Percentiles rank a stretch among this genome's conserved stretches.
Evolutionary conservation across 1,140 invertebrate species (phyloP).

Genomic region (Telenomus remus): DNA sequence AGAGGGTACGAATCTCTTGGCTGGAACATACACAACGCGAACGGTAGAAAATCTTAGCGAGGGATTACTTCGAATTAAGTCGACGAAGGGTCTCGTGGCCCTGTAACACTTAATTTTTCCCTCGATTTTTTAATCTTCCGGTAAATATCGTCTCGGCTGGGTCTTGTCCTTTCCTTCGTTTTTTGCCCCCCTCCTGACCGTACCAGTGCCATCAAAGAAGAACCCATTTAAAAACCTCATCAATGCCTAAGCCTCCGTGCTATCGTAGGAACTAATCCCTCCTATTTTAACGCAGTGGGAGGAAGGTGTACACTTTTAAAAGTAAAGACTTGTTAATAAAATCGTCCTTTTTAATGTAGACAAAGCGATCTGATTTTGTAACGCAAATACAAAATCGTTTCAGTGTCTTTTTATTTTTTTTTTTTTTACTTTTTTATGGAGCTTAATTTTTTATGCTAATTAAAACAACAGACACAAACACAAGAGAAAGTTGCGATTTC

Average conservation of each 20-base stretch:
- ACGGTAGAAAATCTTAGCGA: constrained; percentile 70
- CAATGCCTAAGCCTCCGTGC: constrained; percentile 75
- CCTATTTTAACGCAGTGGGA: constrained; percentile 74
- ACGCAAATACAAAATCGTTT: constrained; percentile 28
- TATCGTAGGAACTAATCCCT: constrained; percentile 76
- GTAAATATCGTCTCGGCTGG: constrained; percentile 73
- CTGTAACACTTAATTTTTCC: constrained; percentile 77
- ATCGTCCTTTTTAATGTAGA: constrained; percentile 69
- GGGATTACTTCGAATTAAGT: constrained; percentile 75
- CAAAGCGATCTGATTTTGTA: constrained; percentile 74
- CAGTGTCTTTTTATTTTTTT: neutral
- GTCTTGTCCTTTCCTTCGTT: constrained; percentile 52
- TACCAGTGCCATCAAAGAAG: constrained; percentile 72
- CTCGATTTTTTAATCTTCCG: constrained; percentile 76
- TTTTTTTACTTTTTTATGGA: too few relatives aligned
- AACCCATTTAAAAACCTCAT: constrained; percentile 78
- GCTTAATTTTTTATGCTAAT: too few relatives aligned
- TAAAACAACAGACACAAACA: too few relatives aligned
- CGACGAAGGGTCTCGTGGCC: constrained; percentile 68
- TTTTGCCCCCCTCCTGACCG: constrained; percentile 33
- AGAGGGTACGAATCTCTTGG: constrained; percentile 49
- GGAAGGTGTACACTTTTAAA: constrained; percentile 69
- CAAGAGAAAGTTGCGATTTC: too few relatives aligned
- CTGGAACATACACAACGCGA: constrained; percentile 39
- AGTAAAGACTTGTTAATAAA: constrained; percentile 62